Conservation (phyloP, 2,113 vertebrate species). For the Muscicapa adusta region DNA sequence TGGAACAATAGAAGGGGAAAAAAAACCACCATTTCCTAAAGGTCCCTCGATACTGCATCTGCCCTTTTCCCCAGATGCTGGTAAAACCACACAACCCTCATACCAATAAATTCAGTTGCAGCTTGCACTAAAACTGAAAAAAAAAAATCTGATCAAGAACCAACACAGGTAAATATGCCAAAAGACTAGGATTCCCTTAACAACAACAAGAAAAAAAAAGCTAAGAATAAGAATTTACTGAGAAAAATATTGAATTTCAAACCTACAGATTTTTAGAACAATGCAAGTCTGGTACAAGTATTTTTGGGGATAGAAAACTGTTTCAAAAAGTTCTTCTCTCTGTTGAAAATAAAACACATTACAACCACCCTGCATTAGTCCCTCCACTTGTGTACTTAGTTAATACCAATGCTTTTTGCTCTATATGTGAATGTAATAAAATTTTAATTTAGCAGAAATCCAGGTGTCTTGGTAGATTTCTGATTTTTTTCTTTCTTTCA, state of each 20-base stretch:
- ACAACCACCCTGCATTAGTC: not conserved
- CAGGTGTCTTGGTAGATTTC: not conserved
- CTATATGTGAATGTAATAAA: not conserved
- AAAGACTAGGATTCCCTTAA: not conserved
- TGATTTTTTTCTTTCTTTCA: not conserved
- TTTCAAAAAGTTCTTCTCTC: not conserved
- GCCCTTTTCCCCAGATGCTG: not conserved
- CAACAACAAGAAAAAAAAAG: not conserved
- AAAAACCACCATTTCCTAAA: not conserved
- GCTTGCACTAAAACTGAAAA: not conserved
- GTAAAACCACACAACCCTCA: not conserved
- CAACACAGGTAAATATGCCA: not conserved
- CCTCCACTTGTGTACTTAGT: not conserved
- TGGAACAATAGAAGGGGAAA: not conserved
- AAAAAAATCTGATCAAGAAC: not conserved
- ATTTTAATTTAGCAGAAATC: conserved; percentile 6
- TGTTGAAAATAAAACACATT: not conserved
- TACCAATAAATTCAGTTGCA: not conserved
- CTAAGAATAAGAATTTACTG: not conserved
- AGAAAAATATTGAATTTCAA: not conserved
- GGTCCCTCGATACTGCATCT: not conserved
- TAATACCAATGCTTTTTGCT: not conserved
- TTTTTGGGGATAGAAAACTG: not conserved
- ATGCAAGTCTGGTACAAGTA: not conserved
- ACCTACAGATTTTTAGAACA: not conserved